Conservation (phyloP, 2,888 invertebrate species). For the Amorpha juglandis region DNA sequence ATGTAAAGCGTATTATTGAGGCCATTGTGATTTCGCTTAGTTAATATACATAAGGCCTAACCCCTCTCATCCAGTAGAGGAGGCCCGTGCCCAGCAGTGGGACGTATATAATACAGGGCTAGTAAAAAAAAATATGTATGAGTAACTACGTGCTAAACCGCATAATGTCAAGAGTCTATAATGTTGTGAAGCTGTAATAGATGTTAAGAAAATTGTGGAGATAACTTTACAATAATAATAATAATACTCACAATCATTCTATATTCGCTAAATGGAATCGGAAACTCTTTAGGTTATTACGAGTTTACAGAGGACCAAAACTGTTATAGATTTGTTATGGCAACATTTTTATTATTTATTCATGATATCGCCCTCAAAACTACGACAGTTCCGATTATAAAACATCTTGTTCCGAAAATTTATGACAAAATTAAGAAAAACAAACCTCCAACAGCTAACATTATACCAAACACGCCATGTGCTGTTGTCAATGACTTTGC, state of each 20-base stretch:
- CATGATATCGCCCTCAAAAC: background rate
- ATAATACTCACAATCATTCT: too few relatives aligned
- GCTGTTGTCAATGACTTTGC: constrained; percentile 74
- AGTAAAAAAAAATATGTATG: too few relatives aligned
- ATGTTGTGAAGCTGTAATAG: background rate
- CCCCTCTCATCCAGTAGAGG: too few relatives aligned
- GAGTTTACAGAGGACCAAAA: too few relatives aligned
- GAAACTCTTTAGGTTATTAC: too few relatives aligned
- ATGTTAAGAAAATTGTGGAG: background rate
- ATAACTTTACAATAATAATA: background rate
- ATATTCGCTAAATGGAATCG: too few relatives aligned
- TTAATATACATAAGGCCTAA: too few relatives aligned
- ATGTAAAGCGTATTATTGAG: background rate
- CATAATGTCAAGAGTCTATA: background rate
- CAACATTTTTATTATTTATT: too few relatives aligned
- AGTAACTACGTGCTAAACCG: background rate
- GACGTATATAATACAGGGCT: too few relatives aligned
- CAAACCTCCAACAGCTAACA: constrained; percentile 76
- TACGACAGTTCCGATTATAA: background rate
- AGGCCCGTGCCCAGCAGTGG: too few relatives aligned
- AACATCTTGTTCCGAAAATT: background rate
- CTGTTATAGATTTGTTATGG: too few relatives aligned
- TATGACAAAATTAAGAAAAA: background rate
- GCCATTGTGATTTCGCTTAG: background rate
- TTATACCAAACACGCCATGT: constrained; percentile 73